Percentiles rank a stretch among this genome's conserved stretches.
Conservation (phyloP, 2,888 invertebrate genomes). For the Tinea semifulvella region DNA sequence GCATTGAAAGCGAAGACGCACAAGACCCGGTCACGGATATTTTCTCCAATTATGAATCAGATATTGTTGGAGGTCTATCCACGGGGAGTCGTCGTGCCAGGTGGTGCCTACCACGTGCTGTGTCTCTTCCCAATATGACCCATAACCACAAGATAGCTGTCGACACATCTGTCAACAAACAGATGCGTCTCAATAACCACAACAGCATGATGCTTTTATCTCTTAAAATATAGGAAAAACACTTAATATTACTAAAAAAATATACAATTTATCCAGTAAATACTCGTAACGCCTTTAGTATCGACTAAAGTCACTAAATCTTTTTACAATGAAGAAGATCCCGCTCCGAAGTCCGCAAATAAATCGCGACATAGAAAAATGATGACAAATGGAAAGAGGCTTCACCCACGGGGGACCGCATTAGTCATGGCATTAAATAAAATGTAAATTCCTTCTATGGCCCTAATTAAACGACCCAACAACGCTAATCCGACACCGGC, state of each 20-base stretch:
- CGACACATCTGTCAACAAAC: slow-evolving; percentile 35
- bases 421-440: slow-evolving; percentile 58
- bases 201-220: slow-evolving; percentile 5
- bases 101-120: slow-evolving; percentile 37
- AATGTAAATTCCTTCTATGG: slow-evolving; percentile 41
- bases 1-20: not conserved
- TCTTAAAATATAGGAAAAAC: not conserved
- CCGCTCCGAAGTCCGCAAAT: no score
- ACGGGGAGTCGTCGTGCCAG: slow-evolving; percentile 33
- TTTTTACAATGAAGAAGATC: no score
- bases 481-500: slow-evolving; percentile 37
- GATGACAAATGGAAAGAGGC: slow-evolving; percentile 57
- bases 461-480: slow-evolving; percentile 45
- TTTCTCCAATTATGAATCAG: slow-evolving; percentile 12
- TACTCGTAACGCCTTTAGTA: no score
- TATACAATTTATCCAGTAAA: no score
- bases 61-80: slow-evolving; percentile 10
- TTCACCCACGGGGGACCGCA: slow-evolving; percentile 31
- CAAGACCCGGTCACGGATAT: not conserved
- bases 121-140: slow-evolving; percentile 26
- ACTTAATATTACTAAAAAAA: not conserved
- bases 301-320: no score
- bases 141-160: slow-evolving; percentile 30
- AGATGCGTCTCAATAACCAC: slow-evolving; percentile 25
- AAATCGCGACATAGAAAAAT: slow-evolving; percentile 64